Evolutionary conservation across 1,140 invertebrate genomes (phyloP), one percentile per base, ranked within the genome.

Genomic region (Bombus confusus): DNA sequence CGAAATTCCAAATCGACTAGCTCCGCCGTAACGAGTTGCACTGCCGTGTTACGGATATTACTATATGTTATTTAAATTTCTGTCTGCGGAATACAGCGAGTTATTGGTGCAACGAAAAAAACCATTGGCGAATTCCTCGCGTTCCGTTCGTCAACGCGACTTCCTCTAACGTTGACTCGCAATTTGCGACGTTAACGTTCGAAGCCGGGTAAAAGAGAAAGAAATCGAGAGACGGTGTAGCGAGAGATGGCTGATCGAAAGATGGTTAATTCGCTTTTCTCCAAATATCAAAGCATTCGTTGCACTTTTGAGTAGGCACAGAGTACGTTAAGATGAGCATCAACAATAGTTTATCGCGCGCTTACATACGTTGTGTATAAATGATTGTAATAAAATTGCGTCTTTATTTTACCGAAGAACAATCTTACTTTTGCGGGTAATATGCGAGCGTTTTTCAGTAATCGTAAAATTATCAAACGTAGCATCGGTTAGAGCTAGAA

Each of bases 1-100:
- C 79, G 34, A 80, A 80, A 80, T 80, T 80, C 68, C 47, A 73
- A 37, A 72, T 72, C 47, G 79, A 59, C 79, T 72, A 12, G 79
- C 72, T 72, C 22, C 28, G 22, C 47, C n/a, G 47, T 47, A 80
- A 59, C 37, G 68, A 80, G 47, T 59, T 10, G 13, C 12, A 52
- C 47, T 52, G 47, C 47, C 47, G 47, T 18, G 47, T 71, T 71
- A 28, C 66, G 39, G 66, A 18, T 69, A 69, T 39, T 39, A 15
- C 31, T 12, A 0, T 41, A 12, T 1, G 15, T n/a, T 71, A 52
- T 71, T 80, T 37, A 34, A 69, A 69, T 80, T 71, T 80, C 78
- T 39, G 15, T 52, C 34, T 13, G 25, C 22, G 1, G 41, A 68
- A 18, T 52, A 69, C 13, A n/a, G 64, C 22, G 1, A 25, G 64